Evolutionary conservation across 37 sponge, comb jelly and placozoan genomes (phyloP), one percentile per base, ranked within the genome.

Genomic region (Agelas oroides): DNA sequence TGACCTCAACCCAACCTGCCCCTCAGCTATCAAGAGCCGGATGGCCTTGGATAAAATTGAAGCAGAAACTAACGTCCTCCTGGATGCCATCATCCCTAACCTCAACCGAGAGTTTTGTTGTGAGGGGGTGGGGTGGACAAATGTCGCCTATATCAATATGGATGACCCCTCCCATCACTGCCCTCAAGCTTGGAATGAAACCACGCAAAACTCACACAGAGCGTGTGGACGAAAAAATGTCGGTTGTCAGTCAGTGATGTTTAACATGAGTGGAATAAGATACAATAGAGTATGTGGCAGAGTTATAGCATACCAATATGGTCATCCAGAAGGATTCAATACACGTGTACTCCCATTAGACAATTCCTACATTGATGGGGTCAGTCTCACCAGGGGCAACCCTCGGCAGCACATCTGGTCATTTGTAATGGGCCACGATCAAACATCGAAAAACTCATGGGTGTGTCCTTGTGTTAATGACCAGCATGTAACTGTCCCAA

Each of bases 71-170:
- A 46, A 46, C 8, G 46, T 8, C 8, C 46, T 46, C 46, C 46
- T 46, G 46, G 46, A 46, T 46, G 46, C 46, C 46, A 46, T 46
- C 46, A 46, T 46, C 3, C 46, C 46, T 46, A 46, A 8, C 46
- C 46, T 46, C 6, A 3, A 46, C 8, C 46, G 8, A 3, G 46
- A 46, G 46, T 46, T 46, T 8, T 8, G 6, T 46, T 71, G 72
- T 69, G 69, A 38, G 13, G 81, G 70, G 16, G 16, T 16, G 2
- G 81, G 70, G 19, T 80, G 81, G 81, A 55, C 41, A 0, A 53
- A 69, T 57, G 69, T 80, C 6, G 81, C 59, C 18, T 41, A 70
- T 27, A 23, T 80, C 81, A 32, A 69, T 58, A 65, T 80, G 81
- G 31, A 76, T 8, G 46, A 46, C 46, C 46, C 46, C 46, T 12